Evolutionary conservation across 2,113 vertebrate species (phyloP).

Genomic region (Anthoscopus minutus): DNA sequence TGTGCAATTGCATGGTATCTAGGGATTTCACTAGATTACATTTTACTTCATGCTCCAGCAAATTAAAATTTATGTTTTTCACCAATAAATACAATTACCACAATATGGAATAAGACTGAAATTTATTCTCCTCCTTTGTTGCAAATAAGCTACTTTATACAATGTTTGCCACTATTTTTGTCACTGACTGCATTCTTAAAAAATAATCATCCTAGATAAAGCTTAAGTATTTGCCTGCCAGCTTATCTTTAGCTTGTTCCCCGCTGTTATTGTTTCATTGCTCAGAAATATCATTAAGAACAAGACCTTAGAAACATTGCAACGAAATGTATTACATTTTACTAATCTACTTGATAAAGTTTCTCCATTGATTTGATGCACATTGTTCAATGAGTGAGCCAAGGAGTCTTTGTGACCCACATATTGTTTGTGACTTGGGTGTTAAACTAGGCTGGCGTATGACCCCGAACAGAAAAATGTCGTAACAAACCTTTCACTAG

Average conservation of each 20-base stretch:
- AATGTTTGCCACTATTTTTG: neutral
- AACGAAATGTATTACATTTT: neutral
- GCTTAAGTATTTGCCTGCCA: neutral
- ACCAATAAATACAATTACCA: neutral
- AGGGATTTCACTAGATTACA: neutral
- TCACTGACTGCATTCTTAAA: neutral
- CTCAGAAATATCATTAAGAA: neutral
- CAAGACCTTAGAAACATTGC: neutral
- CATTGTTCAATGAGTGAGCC: fast-evolving
- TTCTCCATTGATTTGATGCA: neutral
- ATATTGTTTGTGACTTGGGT: neutral
- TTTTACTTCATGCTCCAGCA: neutral
- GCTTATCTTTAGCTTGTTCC: neutral
- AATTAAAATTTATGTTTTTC: neutral
- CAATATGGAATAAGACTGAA: neutral
- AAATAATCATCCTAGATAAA: neutral
- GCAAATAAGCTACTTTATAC: neutral
- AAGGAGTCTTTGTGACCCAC: neutral
- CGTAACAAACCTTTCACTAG: neutral
- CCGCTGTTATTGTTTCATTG: neutral
- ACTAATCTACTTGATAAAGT: neutral
- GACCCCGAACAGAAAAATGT: neutral
- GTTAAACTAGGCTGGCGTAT: neutral
- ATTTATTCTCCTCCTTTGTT: neutral
- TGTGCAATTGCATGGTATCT: neutral